Base-by-base conservation (phyloP, 2,797 vertebrate species). In the Myripristis jacobus region DNA sequence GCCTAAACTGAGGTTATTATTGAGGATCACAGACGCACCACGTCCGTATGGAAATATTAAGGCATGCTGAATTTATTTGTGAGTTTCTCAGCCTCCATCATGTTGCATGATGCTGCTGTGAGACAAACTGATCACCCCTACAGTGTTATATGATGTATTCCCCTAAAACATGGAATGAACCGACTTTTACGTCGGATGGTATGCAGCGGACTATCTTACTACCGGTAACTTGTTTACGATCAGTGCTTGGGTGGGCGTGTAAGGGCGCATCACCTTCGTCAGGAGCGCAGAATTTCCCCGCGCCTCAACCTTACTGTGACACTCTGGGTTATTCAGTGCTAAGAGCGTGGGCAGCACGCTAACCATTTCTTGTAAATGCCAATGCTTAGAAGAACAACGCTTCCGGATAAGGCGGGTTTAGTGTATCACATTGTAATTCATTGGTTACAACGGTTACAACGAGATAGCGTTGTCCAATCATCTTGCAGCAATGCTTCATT, bases 311-410 rank as follows among this genome's bases (percentile, higher is more conserved):
- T 61, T 87, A 85, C 89, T 83, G 89, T 91, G 89, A 89, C 79
- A 86, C 66, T 75, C 66, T 77, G 34, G 21, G 69, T 78, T 66
- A 27, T 70, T 83, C 58, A 56, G 21, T 21, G 29, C 77, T 21
- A 56, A 50, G 22, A 12, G 53, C 87, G 89, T 89, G 85, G 88
- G 89, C 70, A 82, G 80, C 12, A 1, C 3, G 2, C 82, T 68
- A 11, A 38, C 74, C 88, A 93, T 95, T 97, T 97, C 96, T 96
- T 92, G 95, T 95, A 97, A 97, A 95, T 80, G 80, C 61, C 68
- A 13, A 41, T 29, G 31, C 70, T 96, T 95, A 80, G 59, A 34
- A 94, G 94, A 96, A 96, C 46, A 77, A 15, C 29, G 21, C 70
- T 74, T 73, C 83, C 73, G 64, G 66, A 66, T 47, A 73, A 79